These are phyloP conservation scores for Thyatira batis DNA, from an alignment of 2,888 invertebrate genomes.

Conservation along the genomic window DNA sequence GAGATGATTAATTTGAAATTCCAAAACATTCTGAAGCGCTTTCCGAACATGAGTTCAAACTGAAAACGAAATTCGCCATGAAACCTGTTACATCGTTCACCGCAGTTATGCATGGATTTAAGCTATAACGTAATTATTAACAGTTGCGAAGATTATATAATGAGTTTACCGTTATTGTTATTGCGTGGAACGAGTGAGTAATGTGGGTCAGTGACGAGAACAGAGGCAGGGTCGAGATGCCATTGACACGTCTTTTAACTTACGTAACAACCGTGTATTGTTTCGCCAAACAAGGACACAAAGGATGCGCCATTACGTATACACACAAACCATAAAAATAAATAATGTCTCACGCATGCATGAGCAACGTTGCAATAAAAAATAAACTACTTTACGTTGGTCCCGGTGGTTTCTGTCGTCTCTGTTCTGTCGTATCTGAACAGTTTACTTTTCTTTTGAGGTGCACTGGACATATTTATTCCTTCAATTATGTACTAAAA, in stretches of 20 bases:
- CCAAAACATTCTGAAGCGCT: background rate
- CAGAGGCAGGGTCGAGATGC: constrained; percentile 78
- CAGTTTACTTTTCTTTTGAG: background rate
- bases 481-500: constrained; percentile 17
- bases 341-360: constrained; percentile 28
- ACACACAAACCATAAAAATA: constrained; percentile 29
- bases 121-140: constrained; percentile 48
- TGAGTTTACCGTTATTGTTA: constrained; percentile 69
- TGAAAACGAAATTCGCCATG: background rate
- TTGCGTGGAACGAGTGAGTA: constrained; percentile 63
- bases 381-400: constrained; percentile 13
- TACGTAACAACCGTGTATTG: constrained; percentile 69
- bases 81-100: background rate
- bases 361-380: constrained; percentile 21
- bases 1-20: background rate
- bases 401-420: background rate
- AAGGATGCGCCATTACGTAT: constrained; percentile 42
- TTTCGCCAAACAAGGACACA: constrained; percentile 60
- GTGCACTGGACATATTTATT: constrained; percentile 4
- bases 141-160: constrained; percentile 59
- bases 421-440: background rate
- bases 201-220: constrained; percentile 80
- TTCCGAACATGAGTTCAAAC: background rate
- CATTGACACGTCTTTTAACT: constrained; percentile 71
- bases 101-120: constrained; percentile 5